Evolutionary conservation across 2,113 vertebrate genomes (phyloP).

Genomic region (Oncorhynchus nerka): DNA sequence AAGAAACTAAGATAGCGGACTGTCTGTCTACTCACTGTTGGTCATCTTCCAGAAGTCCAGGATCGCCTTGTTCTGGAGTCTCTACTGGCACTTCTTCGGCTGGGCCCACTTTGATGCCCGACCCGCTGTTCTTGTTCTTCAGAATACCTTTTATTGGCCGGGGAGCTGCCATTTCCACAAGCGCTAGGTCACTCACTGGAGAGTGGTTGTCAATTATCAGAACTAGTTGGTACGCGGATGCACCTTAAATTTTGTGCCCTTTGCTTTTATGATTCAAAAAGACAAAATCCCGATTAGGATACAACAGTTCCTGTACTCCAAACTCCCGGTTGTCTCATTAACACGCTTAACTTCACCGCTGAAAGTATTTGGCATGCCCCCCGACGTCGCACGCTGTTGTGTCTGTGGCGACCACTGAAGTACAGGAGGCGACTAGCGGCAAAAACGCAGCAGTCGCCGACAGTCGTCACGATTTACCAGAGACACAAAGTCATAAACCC

Average conservation of each 20-base stretch:
- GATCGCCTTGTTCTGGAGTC: constrained; percentile 51
- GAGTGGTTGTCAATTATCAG: background rate
- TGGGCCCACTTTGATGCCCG: constrained; percentile 46
- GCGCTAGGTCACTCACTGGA: constrained; percentile 18
- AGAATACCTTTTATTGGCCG: constrained; percentile 80
- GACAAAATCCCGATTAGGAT: background rate
- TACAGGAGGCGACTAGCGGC: background rate
- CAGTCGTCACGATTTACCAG: background rate
- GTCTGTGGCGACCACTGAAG: background rate
- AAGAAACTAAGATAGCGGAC: background rate
- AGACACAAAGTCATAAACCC: too few species aligned
- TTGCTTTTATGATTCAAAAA: background rate
- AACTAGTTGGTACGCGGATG: background rate
- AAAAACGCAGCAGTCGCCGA: background rate
- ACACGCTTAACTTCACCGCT: background rate
- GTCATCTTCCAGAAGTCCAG: constrained; percentile 68
- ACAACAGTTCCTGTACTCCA: background rate
- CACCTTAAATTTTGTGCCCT: background rate
- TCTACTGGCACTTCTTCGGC: constrained; percentile 55
- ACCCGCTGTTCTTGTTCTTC: constrained; percentile 73
- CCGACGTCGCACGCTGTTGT: background rate
- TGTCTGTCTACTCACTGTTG: constrained; percentile 68
- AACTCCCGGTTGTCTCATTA: background rate
- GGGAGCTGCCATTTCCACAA: constrained; percentile 74
- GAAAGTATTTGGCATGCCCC: background rate